These are phyloP conservation scores for Stigmatopora nigra DNA, from an alignment of 2,113 vertebrate genomes.

Conservation along the genomic window DNA sequence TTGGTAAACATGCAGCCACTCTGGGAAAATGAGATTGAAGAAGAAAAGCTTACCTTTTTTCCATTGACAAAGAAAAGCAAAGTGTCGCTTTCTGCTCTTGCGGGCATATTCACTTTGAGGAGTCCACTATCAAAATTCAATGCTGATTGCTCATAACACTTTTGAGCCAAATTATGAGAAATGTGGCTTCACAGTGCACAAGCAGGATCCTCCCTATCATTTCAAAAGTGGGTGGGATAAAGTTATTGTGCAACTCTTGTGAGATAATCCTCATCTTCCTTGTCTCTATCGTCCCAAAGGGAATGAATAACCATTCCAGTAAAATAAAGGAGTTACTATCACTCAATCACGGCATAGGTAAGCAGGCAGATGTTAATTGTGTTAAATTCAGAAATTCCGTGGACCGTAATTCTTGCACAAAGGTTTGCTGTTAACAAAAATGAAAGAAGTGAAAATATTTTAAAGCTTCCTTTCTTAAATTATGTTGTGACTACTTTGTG, in stretches of 20 bases:
- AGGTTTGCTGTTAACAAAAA: too few species aligned
- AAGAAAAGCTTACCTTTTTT: slow-evolving; percentile 24
- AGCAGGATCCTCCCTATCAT: neutral
- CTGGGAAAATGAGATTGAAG: fast-evolving
- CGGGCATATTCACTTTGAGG: slow-evolving; percentile 20
- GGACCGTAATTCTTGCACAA: too few species aligned
- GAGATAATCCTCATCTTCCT: neutral
- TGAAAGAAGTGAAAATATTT: too few species aligned
- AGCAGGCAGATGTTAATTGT: too few species aligned
- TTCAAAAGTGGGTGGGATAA: neutral
- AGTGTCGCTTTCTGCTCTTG: neutral
- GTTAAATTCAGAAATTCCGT: too few species aligned
- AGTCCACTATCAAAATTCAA: neutral
- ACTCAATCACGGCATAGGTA: too few species aligned
- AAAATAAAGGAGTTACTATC: too few species aligned
- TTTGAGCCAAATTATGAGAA: slow-evolving; percentile 27
- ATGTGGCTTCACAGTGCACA: neutral
- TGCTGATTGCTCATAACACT: neutral
- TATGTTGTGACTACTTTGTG: too few species aligned
- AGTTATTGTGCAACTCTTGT: neutral
- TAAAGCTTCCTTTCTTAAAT: too few species aligned
- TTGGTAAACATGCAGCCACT: neutral
- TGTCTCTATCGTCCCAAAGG: neutral
- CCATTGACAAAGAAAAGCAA: slow-evolving; percentile 53
- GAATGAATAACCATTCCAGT: neutral